Evolutionary conservation across 2,888 invertebrate species (phyloP), one percentile per base, ranked within the genome.

Genomic region (Thyatira batis): DNA sequence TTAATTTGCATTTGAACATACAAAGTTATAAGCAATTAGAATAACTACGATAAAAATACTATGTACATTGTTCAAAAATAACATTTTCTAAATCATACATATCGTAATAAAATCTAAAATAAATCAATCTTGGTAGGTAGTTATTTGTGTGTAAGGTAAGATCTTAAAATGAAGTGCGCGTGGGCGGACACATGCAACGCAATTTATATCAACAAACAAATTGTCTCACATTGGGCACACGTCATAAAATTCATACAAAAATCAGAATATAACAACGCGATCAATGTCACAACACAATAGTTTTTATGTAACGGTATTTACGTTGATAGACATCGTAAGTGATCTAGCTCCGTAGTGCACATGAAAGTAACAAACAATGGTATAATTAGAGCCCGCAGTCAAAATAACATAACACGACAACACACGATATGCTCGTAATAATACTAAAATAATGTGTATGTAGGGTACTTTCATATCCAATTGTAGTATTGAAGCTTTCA

Each of bases 261-360:
- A 55, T 59, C 50, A 64, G 60, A 67, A 69, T 67, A 56, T 54
- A 45, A 57, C 65, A 72, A 65, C 65, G 67, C 67, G 73, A 82
- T 82, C 84, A 83, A 83, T 81, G 73, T 80, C 78, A 80, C 69
- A 71, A 71, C 51, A 87, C 84, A 87, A 84, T 82, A 58, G 73
- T 23, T 52, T 62, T 83, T 80, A 80, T 76, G 73, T 78, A 85
- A 87, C 67, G 57, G 61, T 66, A 66, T 76, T 81, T 76, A 80
- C 76, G 66, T 58, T 59, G 71, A 70, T 69, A 67, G 63, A 58
- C 63, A 67, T 63, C 57, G 61, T 59, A 57, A 70, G 65, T 66
- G 61, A 59, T 53, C 56, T 58, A 64, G 53, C 44, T 51, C 50
- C 50, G 51, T 27, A 52, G 44, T 54, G 55, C 44, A 55, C 62